Conservation (phyloP, 1,140 invertebrate species). For the Paraescarpia echinospica region DNA sequence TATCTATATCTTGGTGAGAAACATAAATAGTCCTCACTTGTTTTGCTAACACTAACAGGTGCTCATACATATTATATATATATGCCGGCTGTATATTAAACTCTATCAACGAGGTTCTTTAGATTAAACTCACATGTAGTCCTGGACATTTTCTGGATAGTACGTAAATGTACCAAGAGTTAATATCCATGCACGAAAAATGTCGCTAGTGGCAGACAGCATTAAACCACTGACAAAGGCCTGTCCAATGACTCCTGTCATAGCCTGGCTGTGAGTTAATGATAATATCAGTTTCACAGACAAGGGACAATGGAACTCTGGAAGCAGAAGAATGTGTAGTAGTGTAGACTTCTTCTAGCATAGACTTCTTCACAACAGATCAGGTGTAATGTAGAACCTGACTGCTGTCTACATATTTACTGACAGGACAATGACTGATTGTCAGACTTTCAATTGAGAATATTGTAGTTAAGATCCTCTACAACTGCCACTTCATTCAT, state of each 20-base stretch:
- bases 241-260: neutral
- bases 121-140: no score
- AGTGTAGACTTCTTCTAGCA: no score
- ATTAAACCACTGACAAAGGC: neutral
- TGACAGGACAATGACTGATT: neutral
- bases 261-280: neutral
- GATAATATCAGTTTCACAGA: neutral
- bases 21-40: no score
- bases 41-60: no score
- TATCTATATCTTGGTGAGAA: no score
- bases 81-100: no score
- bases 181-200: no score
- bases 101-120: no score
- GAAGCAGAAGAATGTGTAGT: neutral
- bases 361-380: neutral
- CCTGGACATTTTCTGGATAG: no score
- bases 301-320: neutral
- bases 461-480: neutral
- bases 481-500: neutral
- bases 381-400: neutral
- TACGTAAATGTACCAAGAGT: no score
- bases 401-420: neutral
- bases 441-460: neutral
- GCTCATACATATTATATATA: no score
- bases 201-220: no score